Conservation (phyloP, 2,888 invertebrate species). For the Thysanoteuthis rhombus region DNA sequence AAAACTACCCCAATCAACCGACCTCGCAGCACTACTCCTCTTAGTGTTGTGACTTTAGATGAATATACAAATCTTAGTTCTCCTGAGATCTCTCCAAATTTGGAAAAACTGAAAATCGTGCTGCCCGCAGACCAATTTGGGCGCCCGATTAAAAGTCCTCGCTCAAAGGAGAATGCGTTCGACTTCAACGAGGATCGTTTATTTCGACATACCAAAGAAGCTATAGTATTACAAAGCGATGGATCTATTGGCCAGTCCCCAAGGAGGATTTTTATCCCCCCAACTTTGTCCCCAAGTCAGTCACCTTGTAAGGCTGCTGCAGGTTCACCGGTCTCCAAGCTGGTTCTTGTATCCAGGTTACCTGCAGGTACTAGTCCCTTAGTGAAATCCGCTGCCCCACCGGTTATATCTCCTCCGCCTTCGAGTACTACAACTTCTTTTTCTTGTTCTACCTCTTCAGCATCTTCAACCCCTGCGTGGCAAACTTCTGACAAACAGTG, state of each 20-base stretch:
- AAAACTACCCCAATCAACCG: constrained; percentile 58
- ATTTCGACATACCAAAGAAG: constrained; percentile 58
- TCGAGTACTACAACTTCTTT: background rate
- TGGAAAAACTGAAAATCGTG: constrained; percentile 58
- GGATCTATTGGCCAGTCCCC: constrained; percentile 50
- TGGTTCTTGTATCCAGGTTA: constrained; percentile 23
- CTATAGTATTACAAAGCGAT: constrained; percentile 54
- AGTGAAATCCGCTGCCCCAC: background rate
- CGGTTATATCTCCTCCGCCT: background rate
- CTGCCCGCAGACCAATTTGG: constrained; percentile 56
- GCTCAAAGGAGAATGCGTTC: constrained; percentile 45
- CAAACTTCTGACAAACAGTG: constrained; percentile 1
- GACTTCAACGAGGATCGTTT: constrained; percentile 58
- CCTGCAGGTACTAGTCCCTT: constrained; percentile 21
- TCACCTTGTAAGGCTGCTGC: constrained; percentile 46
- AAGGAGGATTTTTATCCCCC: constrained; percentile 57
- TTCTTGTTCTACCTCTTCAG: background rate
- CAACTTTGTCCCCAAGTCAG: constrained; percentile 52
- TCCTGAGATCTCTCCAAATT: constrained; percentile 46
- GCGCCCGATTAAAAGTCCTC: constrained; percentile 47
- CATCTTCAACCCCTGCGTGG: background rate
- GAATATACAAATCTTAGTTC: constrained; percentile 58
- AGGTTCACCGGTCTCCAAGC: constrained; percentile 33
- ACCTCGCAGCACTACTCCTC: constrained; percentile 60
- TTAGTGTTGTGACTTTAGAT: constrained; percentile 57